Percentiles rank a stretch among this genome's conserved stretches.
Conservation (phyloP, 2,888 invertebrate genomes). For the Hipparchia semele region DNA sequence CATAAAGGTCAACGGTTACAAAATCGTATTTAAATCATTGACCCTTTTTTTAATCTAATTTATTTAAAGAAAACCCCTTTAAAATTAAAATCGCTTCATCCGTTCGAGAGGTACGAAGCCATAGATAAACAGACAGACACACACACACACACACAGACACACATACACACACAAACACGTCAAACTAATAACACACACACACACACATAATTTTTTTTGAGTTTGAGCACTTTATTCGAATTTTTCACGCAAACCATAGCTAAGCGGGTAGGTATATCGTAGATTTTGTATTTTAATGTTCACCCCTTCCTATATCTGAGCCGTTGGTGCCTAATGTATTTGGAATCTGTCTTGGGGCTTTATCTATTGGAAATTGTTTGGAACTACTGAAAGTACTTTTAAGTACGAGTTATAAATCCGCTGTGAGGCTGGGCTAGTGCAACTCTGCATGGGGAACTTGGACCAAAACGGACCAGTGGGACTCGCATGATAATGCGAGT, state of each 20-base stretch:
- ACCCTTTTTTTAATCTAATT: too few species aligned
- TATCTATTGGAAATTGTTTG: slow-evolving; percentile 81
- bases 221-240: neutral
- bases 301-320: slow-evolving; percentile 50
- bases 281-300: slow-evolving; percentile 68
- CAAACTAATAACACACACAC: too few species aligned
- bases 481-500: too few species aligned
- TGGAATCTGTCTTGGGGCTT: slow-evolving; percentile 78
- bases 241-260: neutral
- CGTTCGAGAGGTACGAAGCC: too few species aligned
- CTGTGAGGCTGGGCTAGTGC: slow-evolving; percentile 56
- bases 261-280: neutral
- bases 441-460: slow-evolving; percentile 51
- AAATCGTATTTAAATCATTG: too few species aligned
- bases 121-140: too few species aligned
- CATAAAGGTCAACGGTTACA: too few species aligned
- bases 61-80: too few species aligned
- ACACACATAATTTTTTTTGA: too few species aligned
- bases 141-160: too few species aligned
- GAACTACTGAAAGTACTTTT: slow-evolving; percentile 78
- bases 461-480: slow-evolving; percentile 44
- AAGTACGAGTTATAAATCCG: slow-evolving; percentile 80
- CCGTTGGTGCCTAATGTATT: slow-evolving; percentile 77
- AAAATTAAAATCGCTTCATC: too few species aligned
- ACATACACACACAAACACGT: too few species aligned